These are phyloP conservation scores for Cordilura impudica DNA, from an alignment of 2,888 invertebrate species.

Conservation along the genomic window DNA sequence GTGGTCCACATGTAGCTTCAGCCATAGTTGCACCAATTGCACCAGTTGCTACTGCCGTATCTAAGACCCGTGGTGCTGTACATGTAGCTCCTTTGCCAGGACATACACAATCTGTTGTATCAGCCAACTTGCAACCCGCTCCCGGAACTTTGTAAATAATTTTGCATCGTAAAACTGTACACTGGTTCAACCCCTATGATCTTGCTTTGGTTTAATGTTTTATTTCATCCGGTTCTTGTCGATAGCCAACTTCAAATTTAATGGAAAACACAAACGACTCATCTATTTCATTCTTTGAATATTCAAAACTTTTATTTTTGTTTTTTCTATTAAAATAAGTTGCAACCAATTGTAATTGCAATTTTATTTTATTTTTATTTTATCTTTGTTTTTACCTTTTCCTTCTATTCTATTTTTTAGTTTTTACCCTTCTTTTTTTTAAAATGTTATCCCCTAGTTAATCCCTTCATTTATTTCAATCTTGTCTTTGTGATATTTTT, in stretches of 20 bases:
- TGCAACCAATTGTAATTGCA: no score
- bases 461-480: neutral
- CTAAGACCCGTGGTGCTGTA: slow-evolving; percentile 80
- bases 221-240: no score
- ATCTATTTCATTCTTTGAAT: no score
- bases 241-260: no score
- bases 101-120: slow-evolving; percentile 77
- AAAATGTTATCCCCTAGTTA: neutral
- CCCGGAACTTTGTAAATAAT: slow-evolving; percentile 80
- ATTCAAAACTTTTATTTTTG: no score
- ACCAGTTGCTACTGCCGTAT: no score
- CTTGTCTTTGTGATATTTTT: slow-evolving; percentile 15
- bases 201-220: no score
- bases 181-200: neutral
- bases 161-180: no score
- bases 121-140: slow-evolving; percentile 80
- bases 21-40: no score
- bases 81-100: slow-evolving; percentile 80
- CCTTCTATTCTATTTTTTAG: neutral
- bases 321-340: no score
- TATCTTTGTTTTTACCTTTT: neutral
- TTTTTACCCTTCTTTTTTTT: neutral
- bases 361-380: neutral
- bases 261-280: no score
- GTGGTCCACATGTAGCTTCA: no score